Percentiles rank a stretch among this genome's conserved stretches.
Evolutionary conservation across 2,888 invertebrate genomes (phyloP).

Genomic region (Parascotia fuliginaria): DNA sequence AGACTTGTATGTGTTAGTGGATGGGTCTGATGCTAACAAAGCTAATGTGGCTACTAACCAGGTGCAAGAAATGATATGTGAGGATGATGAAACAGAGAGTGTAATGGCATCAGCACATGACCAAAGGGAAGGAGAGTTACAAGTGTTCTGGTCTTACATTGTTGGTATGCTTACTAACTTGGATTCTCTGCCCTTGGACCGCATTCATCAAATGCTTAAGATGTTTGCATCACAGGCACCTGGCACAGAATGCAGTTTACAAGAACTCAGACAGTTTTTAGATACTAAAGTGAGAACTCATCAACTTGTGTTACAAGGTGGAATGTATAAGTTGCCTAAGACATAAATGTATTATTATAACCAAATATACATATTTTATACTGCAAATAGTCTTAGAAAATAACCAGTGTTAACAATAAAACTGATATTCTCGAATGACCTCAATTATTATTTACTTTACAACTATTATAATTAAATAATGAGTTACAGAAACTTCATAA

Average conservation of each 20-base stretch:
- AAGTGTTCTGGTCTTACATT: conserved; percentile 98
- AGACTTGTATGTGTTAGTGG: conserved; percentile 91
- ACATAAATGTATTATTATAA: conserved; percentile 55
- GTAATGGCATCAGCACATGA: conserved; percentile 98
- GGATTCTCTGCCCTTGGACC: conserved; percentile 94
- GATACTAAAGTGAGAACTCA: conserved; percentile 97
- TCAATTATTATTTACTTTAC: too few species aligned
- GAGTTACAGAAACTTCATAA: too few species aligned
- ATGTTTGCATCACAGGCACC: conserved; percentile 98
- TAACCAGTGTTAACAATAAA: too few species aligned
- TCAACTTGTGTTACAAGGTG: conserved; percentile 93
- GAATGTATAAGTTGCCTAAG: conserved; percentile 95
- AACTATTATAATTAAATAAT: too few species aligned
- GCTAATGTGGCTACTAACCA: conserved; percentile 84
- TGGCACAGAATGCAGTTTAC: conserved; percentile 94
- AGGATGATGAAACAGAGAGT: conserved; percentile 96
- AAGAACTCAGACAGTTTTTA: conserved; percentile 94
- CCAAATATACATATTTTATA: conserved; percentile 5
- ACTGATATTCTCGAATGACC: too few species aligned
- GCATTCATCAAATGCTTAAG: conserved; percentile 98
- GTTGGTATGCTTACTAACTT: conserved; percentile 98
- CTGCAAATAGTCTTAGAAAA: too few species aligned
- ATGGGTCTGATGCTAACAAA: conserved; percentile 85
- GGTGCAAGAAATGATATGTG: conserved; percentile 89
- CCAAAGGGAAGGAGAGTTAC: conserved; percentile 96